Evolutionary conservation across 2,888 invertebrate species (phyloP), one percentile per base, ranked within the genome.

Genomic region (Rotaria sp.): DNA sequence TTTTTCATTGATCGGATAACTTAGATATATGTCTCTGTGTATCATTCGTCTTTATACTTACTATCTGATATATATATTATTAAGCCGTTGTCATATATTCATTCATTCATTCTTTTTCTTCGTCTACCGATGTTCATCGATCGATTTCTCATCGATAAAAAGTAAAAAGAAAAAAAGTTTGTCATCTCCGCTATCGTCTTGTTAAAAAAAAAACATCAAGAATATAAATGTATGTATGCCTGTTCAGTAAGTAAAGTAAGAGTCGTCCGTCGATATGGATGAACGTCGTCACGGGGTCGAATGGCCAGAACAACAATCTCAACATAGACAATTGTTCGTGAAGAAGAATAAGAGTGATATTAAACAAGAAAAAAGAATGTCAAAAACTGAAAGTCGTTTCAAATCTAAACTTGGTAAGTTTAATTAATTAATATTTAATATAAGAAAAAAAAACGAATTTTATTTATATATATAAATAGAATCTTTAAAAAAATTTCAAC

Each of bases 371-470:
- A 67, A 67, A 67, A 67, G 38, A 21, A 67, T 67, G 67, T 67
- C 67, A 67, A 67, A 67, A 67, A 67, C 67, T 35, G 67, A 67
- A 35, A 67, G 35, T 35, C 67, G 67, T 18, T 67, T 67, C 21
- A 67, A 67, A 67, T 67, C 67, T 18, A 67, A 67, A 35, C 67
- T 67, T 67, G 67, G 67, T 67, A 67, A 67, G 67, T 67, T 30
- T 21, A 35, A 18, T 67, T 21, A 18, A 18, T 18, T 55, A 8
- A 55, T 55, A 10, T 10, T 55, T 24, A 24, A 24, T 2, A 52
- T 2, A 52, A 52, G 11, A 52, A 5, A 24, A 7, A 50, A 5
- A 30, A 59, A 13, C 2, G n/a, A 59, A 13, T n/a, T 35, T 15
- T 5, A 1, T 67, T 21, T 30, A 21, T 35, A 67, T 38, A 35